These are phyloP conservation scores for Botrylloides violaceus DNA, from an alignment of 23 tunicate genomes.

Conservation along the genomic window DNA sequence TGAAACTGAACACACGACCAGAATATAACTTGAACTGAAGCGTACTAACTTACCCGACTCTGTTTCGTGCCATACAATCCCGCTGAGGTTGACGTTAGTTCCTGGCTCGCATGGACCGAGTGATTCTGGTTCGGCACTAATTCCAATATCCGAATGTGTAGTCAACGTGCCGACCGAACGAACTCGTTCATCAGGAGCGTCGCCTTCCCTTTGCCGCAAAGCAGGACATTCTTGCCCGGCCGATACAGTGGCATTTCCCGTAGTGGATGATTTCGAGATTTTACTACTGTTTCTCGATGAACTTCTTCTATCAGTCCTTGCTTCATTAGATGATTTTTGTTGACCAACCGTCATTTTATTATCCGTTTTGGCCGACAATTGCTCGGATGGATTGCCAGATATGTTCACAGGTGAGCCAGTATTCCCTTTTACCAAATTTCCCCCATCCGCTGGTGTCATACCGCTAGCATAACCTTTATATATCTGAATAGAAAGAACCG, in stretches of 20 bases:
- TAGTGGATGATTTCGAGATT: background rate
- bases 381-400: background rate
- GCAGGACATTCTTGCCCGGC: background rate
- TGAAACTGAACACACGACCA: too few species aligned
- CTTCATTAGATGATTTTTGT: background rate
- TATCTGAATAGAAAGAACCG: background rate
- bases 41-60: constrained; percentile 54
- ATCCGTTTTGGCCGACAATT: background rate
- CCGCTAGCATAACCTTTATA: constrained; percentile 3
- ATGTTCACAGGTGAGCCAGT: background rate
- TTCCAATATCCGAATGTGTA: constrained; percentile 41
- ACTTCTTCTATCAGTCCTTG: background rate
- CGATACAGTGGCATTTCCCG: background rate
- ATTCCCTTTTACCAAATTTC: background rate
- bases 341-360: background rate
- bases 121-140: constrained; percentile 75
- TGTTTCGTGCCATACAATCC: constrained; percentile 96
- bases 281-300: background rate
- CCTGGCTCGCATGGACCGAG: constrained; percentile 94
- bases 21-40: too few species aligned
- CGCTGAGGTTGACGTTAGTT: constrained; percentile 58
- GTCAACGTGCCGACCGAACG: constrained; percentile 50
- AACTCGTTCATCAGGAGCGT: background rate
- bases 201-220: constrained; percentile 4
- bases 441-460: constrained; percentile 20